Conservation (phyloP, 2,797 vertebrate species). For the Squalus acanthias region DNA sequence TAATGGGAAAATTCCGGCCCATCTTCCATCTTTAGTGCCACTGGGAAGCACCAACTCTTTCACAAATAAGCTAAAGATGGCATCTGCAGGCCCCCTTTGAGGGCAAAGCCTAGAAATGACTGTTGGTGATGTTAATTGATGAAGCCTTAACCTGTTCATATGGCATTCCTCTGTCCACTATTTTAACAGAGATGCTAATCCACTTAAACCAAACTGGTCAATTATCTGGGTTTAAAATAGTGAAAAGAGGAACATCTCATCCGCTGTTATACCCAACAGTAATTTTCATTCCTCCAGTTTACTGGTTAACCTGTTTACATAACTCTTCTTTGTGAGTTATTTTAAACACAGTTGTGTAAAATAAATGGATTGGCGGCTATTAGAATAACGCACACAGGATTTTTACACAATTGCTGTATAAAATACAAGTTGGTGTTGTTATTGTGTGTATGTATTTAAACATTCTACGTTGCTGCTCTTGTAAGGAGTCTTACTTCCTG, state of each 20-base stretch:
- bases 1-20: no score
- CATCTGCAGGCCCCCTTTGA: no score
- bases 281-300: background rate
- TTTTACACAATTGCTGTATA: background rate
- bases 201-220: background rate
- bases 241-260: background rate
- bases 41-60: no score
- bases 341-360: background rate
- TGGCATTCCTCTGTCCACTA: background rate
- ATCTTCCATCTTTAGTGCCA: no score
- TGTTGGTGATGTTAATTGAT: no score
- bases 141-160: no score
- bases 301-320: background rate
- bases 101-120: no score
- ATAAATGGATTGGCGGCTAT: background rate
- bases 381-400: background rate
- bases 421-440: background rate
- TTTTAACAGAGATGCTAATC: background rate
- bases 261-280: background rate
- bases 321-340: background rate
- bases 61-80: no score
- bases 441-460: background rate
- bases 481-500: background rate
- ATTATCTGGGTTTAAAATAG: background rate
- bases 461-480: background rate